A percentile compares a stretch with the other conserved stretches of the same genome.
phyloP scores from a whole-genome alignment of 2,113 vertebrate genomes.

The Fregetta grallaria region DNA sequence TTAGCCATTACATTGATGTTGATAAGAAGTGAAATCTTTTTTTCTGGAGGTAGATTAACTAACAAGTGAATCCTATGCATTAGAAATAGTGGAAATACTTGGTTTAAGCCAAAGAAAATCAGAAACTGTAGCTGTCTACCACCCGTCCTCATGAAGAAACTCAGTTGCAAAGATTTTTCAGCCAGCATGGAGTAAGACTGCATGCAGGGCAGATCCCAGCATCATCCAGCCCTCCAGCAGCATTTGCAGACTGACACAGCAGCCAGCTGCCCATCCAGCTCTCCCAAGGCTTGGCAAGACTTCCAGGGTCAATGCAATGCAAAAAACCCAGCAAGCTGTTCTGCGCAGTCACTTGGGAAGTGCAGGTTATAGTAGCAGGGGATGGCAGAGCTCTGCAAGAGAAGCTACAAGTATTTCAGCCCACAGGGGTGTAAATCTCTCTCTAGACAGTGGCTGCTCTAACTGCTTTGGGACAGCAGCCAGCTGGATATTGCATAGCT shows the following conservation, averaged over 20 bases:
- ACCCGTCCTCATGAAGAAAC: not conserved
- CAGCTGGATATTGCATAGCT: conserved; percentile 26
- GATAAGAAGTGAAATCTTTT: not conserved
- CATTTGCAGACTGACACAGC: not conserved
- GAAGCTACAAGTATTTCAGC: not conserved
- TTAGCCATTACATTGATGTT: not conserved
- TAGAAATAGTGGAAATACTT: not conserved
- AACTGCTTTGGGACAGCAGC: conserved; percentile 26
- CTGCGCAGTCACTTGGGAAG: not conserved
- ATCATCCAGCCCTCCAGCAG: not conserved
- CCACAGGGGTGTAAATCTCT: conserved; percentile 21
- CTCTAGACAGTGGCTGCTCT: not conserved
- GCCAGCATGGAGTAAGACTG: not conserved
- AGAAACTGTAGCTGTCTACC: not conserved
- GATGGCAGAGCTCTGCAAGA: not conserved
- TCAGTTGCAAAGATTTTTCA: not conserved
- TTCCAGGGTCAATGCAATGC: not conserved
- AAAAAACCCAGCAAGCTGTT: not conserved
- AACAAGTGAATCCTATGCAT: not conserved
- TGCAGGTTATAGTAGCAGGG: not conserved
- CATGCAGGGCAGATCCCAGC: not conserved
- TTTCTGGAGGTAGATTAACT: not conserved
- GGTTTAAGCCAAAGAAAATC: not conserved
- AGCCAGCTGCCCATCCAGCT: conserved; percentile 4
- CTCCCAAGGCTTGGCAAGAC: conserved; percentile 51